phyloP scores from a whole-genome alignment of 2,888 invertebrate genomes.

The Trachelus stipa region DNA sequence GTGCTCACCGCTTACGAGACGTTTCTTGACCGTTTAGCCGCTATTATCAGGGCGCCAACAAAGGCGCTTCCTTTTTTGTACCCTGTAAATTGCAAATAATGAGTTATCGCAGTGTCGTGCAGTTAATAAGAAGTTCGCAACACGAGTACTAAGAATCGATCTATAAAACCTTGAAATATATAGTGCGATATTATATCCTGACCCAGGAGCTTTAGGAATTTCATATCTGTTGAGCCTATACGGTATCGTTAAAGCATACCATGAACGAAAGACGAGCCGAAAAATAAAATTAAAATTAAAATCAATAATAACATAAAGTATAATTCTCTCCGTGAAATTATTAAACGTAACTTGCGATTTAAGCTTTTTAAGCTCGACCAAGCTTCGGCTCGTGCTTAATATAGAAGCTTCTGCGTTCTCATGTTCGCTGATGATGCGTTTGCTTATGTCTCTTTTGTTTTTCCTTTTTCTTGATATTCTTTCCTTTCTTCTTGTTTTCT shows the following conservation, averaged over 20 bases:
- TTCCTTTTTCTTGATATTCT: not conserved
- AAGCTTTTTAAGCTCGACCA: not conserved
- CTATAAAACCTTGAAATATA: not conserved
- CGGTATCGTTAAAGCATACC: not conserved
- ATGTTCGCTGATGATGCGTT: slow-evolving; percentile 3
- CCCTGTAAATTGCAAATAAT: not conserved
- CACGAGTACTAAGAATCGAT: not conserved
- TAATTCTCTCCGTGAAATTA: not conserved
- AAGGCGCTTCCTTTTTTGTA: not conserved
- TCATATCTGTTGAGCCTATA: not conserved
- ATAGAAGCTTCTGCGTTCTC: not conserved
- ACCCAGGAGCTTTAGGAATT: not conserved
- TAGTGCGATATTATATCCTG: not conserved
- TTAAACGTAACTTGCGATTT: not conserved
- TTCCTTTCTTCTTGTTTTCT: not conserved
- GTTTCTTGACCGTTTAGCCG: not conserved
- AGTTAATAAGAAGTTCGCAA: not conserved
- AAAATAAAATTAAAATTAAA: not conserved
- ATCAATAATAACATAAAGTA: not conserved
- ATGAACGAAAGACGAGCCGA: not conserved
- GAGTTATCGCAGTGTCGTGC: not conserved
- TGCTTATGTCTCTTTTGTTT: not conserved
- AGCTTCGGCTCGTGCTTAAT: not conserved
- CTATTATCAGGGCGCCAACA: not conserved
- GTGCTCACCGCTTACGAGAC: not conserved